These are phyloP conservation scores for Cliona cf. orientalis DNA, from an alignment of 37 sponge, comb jelly and placozoan species.

Conservation along the genomic window DNA sequence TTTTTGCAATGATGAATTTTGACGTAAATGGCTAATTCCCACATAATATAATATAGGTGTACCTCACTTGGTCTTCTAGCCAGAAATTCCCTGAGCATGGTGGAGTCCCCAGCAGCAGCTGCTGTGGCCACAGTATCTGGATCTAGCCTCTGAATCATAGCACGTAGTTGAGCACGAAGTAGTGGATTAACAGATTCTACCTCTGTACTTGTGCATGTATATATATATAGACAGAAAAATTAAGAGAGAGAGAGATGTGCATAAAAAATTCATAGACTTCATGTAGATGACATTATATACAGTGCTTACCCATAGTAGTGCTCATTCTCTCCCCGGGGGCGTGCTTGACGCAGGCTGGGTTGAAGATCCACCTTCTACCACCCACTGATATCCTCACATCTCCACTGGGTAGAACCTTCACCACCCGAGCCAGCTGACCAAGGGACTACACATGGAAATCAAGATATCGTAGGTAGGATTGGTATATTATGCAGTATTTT, in stretches of 20 bases:
- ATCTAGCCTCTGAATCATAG: constrained; percentile 10
- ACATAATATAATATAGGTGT: no score
- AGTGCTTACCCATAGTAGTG: neutral
- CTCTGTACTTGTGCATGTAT: no score
- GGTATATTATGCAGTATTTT: no score
- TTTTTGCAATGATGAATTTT: no score
- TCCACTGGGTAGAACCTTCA: neutral
- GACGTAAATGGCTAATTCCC: no score
- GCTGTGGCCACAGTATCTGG: constrained; percentile 46
- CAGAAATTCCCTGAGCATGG: constrained; percentile 31
- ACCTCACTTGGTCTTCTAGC: constrained; percentile 35
- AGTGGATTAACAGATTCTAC: no score
- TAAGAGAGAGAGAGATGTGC: no score
- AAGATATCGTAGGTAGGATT: no score
- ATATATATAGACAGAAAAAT: no score
- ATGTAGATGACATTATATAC: no score
- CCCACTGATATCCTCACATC: neutral
- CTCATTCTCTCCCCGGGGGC: neutral
- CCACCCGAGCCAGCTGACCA: neutral
- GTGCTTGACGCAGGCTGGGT: neutral
- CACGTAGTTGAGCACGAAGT: no score
- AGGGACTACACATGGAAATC: neutral
- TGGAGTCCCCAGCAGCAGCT: constrained; percentile 44
- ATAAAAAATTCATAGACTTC: no score
- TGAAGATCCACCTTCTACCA: neutral